These are phyloP conservation scores for Gavialis gangeticus DNA, from an alignment of 2,113 vertebrate genomes.

Conservation along the genomic window DNA sequence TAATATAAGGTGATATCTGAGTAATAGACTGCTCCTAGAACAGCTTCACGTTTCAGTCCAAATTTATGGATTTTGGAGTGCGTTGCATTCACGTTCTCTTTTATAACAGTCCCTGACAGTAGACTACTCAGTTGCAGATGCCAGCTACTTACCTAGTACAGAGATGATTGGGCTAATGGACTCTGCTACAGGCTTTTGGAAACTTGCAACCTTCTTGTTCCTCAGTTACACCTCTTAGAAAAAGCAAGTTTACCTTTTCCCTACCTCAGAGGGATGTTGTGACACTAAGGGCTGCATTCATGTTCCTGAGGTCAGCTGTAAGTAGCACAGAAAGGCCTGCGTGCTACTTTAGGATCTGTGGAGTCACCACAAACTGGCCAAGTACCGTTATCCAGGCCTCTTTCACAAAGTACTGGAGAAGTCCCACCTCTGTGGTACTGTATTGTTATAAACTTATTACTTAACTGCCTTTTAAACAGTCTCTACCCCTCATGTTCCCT, in stretches of 20 bases:
- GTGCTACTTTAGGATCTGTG: background rate
- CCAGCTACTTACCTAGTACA: background rate
- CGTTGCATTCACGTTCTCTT: background rate
- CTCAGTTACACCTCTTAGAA: background rate
- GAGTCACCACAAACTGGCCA: background rate
- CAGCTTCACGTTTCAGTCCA: background rate
- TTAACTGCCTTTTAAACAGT: background rate
- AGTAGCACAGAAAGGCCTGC: background rate
- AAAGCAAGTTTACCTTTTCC: background rate
- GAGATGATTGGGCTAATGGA: background rate
- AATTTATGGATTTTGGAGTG: slow-evolving; percentile 7
- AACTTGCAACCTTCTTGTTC: fast-evolving
- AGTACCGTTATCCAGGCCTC: background rate
- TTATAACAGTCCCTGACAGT: background rate
- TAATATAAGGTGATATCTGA: background rate
- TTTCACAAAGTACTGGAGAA: background rate
- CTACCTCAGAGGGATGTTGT: background rate
- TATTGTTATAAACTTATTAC: fast-evolving
- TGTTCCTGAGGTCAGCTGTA: background rate
- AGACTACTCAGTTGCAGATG: background rate
- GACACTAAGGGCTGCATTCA: background rate
- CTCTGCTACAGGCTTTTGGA: background rate
- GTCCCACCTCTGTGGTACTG: background rate
- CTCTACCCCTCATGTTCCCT: background rate
- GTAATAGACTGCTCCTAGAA: background rate